Percentiles rank a stretch among this genome's conserved stretches.
Evolutionary conservation across 2,888 invertebrate genomes (phyloP).

Genomic region (Odontocolon sp.): DNA sequence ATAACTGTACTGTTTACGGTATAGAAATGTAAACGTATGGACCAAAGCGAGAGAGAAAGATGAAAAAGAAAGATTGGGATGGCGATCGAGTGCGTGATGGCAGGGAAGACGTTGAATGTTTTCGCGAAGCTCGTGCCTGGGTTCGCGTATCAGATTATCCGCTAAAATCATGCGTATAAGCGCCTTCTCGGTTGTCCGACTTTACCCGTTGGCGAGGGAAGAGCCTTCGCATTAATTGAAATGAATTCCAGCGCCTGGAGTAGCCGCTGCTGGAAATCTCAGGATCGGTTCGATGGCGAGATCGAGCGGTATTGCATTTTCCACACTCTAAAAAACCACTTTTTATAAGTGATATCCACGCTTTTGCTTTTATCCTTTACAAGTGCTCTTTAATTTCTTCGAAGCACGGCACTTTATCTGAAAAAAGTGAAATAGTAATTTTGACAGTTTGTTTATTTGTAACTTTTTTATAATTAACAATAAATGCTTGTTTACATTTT

Average conservation of each 20-base stretch:
- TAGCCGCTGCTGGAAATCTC: slow-evolving; percentile 53
- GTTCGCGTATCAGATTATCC: slow-evolving; percentile 53
- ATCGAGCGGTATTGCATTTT: slow-evolving; percentile 52
- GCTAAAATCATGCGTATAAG: slow-evolving; percentile 48
- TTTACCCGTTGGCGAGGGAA: slow-evolving; percentile 30
- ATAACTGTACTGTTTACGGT: not conserved
- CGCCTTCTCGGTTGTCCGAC: slow-evolving; percentile 12
- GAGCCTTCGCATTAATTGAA: slow-evolving; percentile 66
- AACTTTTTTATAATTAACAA: no score
- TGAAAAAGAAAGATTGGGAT: no score
- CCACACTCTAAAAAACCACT: slow-evolving; percentile 34
- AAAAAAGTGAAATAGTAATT: no score
- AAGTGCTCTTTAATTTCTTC: not conserved
- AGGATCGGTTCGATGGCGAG: not conserved
- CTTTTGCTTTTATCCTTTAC: not conserved
- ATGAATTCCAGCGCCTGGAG: slow-evolving; percentile 67
- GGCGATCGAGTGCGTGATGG: no score
- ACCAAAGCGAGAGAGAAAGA: no score
- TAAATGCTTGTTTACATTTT: no score
- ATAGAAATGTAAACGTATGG: slow-evolving; percentile 24
- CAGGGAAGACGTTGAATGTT: slow-evolving; percentile 31
- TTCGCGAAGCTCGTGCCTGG: slow-evolving; percentile 43
- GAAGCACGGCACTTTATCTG: no score
- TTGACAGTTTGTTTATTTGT: no score
- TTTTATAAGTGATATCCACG: slow-evolving; percentile 8